phyloP scores from a whole-genome alignment of 2,888 invertebrate genomes.

The Drosophila rellima region DNA sequence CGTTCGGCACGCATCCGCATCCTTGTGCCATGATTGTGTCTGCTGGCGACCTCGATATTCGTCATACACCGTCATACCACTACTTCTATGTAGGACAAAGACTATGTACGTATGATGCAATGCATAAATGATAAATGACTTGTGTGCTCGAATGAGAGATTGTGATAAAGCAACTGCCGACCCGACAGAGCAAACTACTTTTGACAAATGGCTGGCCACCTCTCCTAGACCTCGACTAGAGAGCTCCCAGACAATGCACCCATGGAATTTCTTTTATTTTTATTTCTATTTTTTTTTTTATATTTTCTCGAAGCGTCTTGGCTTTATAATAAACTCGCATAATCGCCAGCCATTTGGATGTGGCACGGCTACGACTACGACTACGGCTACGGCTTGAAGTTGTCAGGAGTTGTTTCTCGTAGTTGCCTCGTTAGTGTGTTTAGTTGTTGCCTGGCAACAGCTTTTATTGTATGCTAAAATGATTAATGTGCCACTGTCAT shows the following conservation, averaged over 20 bases:
- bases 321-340: slow-evolving; percentile 79
- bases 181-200: slow-evolving; percentile 63
- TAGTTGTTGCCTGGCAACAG: slow-evolving; percentile 40
- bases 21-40: slow-evolving; percentile 27
- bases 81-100: background rate
- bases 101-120: slow-evolving; percentile 56
- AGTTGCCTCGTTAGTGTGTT: slow-evolving; percentile 62
- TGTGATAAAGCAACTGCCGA: slow-evolving; percentile 72
- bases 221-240: background rate
- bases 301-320: slow-evolving; percentile 28
- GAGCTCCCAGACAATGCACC: slow-evolving; percentile 41
- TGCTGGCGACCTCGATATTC: slow-evolving; percentile 46
- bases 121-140: slow-evolving; percentile 81
- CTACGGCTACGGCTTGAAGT: slow-evolving; percentile 44
- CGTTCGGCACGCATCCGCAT: slow-evolving; percentile 64
- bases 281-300: slow-evolving; percentile 17
- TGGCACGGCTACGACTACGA: slow-evolving; percentile 10
- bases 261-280: slow-evolving; percentile 19
- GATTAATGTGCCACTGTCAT: slow-evolving; percentile 63
- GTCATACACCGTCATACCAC: slow-evolving; percentile 13
- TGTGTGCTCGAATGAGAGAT: slow-evolving; percentile 71
- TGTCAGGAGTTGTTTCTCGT: slow-evolving; percentile 68
- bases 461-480: slow-evolving; percentile 73
- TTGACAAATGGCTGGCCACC: slow-evolving; percentile 69
- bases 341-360: slow-evolving; percentile 61